Percentiles rank a stretch among this genome's conserved stretches.
These are phyloP conservation scores for Drosophila athabasca DNA, from an alignment of 1,140 invertebrate species.

Conservation along the genomic window DNA sequence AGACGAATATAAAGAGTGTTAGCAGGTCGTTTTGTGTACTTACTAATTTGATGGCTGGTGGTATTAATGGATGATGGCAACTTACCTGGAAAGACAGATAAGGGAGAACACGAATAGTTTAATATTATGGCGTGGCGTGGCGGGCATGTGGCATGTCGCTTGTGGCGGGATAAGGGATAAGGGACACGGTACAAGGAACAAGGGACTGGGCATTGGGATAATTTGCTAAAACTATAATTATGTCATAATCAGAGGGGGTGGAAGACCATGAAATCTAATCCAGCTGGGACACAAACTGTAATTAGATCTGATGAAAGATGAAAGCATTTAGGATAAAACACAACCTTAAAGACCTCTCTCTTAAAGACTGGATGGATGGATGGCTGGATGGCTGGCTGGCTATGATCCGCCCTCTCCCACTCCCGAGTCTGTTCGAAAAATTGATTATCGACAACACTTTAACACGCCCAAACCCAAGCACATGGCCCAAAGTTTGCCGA, in stretches of 20 bases:
- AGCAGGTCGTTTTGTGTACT: constrained; percentile 79
- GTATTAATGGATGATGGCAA: constrained; percentile 81
- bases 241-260: constrained; percentile 38
- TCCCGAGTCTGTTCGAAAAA: constrained; percentile 36
- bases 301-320: constrained; percentile 26
- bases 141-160: neutral
- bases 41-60: constrained; percentile 80
- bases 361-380: constrained; percentile 27
- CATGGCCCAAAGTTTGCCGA: constrained; percentile 43
- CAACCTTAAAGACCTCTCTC: neutral
- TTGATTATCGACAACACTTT: constrained; percentile 54
- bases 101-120: constrained; percentile 43
- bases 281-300: constrained; percentile 9
- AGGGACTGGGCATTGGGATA: constrained; percentile 8
- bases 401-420: too few relatives aligned
- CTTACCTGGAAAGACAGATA: constrained; percentile 72
- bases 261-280: constrained; percentile 5
- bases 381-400: too few relatives aligned
- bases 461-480: constrained; percentile 17
- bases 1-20: constrained; percentile 78
- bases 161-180: constrained; percentile 4
- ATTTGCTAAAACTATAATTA: constrained; percentile 47
- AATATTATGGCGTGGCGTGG: constrained; percentile 62
- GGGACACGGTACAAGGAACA: neutral
- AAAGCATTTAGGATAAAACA: neutral